Conservation (phyloP, 2,797 vertebrate genomes). For the Ctenopoma multispine region DNA sequence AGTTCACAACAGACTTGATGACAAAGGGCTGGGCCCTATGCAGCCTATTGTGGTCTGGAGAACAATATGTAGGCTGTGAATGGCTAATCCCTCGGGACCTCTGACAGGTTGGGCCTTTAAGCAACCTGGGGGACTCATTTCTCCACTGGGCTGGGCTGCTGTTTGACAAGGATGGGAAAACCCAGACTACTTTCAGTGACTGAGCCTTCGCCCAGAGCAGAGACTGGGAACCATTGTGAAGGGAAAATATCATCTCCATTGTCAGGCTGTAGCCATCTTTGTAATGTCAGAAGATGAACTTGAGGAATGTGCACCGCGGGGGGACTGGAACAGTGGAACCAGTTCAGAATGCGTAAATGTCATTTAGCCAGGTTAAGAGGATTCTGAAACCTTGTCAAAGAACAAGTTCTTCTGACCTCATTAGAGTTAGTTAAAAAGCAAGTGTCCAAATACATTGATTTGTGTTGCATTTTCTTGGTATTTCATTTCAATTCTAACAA, state of each 20-base stretch:
- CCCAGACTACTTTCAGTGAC: constrained; percentile 62
- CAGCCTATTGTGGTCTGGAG: constrained; percentile 80
- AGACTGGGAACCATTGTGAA: constrained; percentile 78
- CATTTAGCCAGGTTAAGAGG: constrained; percentile 43
- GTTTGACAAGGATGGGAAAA: constrained; percentile 78
- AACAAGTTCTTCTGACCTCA: constrained; percentile 50
- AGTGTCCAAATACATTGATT: not conserved
- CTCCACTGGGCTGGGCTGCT: constrained; percentile 70
- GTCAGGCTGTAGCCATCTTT: constrained; percentile 77
- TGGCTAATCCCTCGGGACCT: constrained; percentile 82
- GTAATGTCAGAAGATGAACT: constrained; percentile 83
- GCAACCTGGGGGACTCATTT: constrained; percentile 76
- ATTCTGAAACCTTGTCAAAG: constrained; percentile 44
- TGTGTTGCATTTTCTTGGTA: not conserved
- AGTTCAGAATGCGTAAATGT: constrained; percentile 65
- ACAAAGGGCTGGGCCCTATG: constrained; percentile 81
- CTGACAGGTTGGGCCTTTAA: constrained; percentile 86
- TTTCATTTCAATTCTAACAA: not conserved
- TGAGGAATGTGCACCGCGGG: constrained; percentile 70
- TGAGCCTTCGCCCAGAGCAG: constrained; percentile 77
- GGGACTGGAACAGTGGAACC: constrained; percentile 58
- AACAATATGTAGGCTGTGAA: constrained; percentile 84
- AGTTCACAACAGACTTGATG: constrained; percentile 78
- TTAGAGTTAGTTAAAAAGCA: constrained; percentile 20
- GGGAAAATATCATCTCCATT: constrained; percentile 83